Base-by-base conservation (phyloP, 92 coral and sea anemone species). In the Palythoa caribaeorum region DNA sequence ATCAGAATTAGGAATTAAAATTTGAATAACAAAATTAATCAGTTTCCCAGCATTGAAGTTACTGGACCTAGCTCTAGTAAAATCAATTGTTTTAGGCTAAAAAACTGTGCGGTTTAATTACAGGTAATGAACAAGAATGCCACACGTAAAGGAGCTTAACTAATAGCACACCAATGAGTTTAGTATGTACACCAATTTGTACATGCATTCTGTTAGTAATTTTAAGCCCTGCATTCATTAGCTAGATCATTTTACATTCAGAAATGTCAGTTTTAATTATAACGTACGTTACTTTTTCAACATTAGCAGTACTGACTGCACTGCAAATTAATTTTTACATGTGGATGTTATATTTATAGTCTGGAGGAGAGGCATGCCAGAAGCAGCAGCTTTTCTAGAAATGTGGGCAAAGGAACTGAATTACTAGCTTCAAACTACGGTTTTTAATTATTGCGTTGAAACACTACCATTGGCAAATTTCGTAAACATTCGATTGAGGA, bases 401-500 rank as follows among this genome's bases (percentile, higher is more conserved):
- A 73, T 74, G 89, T 86, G 53, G 79, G 72, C 89, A 28, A n/a
- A 9, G 35, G 36, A 65, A 21, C 36, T n/a, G 37, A n/a, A n/a
- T n/a, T n/a, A n/a, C 37, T 20, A 19, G 73, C 39, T 39, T 72
- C 52, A 72, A 72, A 72, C 52, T 35, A 15, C 48, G 13, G 44
- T 28, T 36, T 71, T 71, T 21, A 28, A 21, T 21, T 71, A 3
- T 71, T 15, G 50, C 40, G 9, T 38, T 72, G 35, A 69, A 69
- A 37, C 21, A 38, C 69, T 20, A 57, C 9, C 53, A 66, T 78
- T 86, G 90, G 85, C 16, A 83, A 65, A 84, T 89, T 84, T 77
- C 89, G 92, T 1, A 75, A 74, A 39, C 88, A 83, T 21, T 80
- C 80, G 14, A 60, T 89, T 48, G 92, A 89, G 37, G 92, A 89